Conservation (phyloP, 1,140 invertebrate species). For the Scaptodrosophila lebanonensis region DNA sequence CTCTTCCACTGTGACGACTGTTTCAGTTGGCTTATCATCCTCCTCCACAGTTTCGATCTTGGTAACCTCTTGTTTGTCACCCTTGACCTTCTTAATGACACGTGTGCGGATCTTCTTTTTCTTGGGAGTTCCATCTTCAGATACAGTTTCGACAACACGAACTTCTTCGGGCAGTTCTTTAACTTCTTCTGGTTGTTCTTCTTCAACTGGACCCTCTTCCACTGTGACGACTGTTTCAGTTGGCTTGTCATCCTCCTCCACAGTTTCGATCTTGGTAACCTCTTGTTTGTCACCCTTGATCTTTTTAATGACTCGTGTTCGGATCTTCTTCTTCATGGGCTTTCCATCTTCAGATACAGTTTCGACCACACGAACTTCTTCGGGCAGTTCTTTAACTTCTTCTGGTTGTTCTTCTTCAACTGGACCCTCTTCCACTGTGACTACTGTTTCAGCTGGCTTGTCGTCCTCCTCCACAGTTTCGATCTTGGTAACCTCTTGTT, state of each 20-base stretch:
- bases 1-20: conserved; percentile 49
- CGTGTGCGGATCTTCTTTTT: conserved; percentile 42
- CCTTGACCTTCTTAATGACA: conserved; percentile 59
- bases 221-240: conserved; percentile 58
- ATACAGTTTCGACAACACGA: conserved; percentile 3
- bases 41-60: conserved; percentile 76
- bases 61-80: conserved; percentile 64
- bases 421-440: conserved; percentile 39
- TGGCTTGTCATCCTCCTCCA: conserved; percentile 74
- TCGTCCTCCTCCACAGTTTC: conserved; percentile 76
- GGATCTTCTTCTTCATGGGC: conserved; percentile 30
- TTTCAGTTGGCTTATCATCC: conserved; percentile 66
- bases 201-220: conserved; percentile 28
- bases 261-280: conserved; percentile 69
- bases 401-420: conserved; percentile 11
- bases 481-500: conserved; percentile 68
- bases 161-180: conserved; percentile 22
- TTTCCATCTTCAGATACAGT: conserved; percentile 1
- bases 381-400: conserved; percentile 19
- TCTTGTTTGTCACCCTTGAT: conserved; percentile 63
- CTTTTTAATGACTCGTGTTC: conserved; percentile 57
- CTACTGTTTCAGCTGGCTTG: conserved; percentile 60
- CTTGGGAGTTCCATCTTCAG: not conserved
- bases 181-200: conserved; percentile 12
- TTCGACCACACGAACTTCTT: conserved; percentile 18